Conservation (phyloP, 2,113 vertebrate species). For the Climacteris rufus region DNA sequence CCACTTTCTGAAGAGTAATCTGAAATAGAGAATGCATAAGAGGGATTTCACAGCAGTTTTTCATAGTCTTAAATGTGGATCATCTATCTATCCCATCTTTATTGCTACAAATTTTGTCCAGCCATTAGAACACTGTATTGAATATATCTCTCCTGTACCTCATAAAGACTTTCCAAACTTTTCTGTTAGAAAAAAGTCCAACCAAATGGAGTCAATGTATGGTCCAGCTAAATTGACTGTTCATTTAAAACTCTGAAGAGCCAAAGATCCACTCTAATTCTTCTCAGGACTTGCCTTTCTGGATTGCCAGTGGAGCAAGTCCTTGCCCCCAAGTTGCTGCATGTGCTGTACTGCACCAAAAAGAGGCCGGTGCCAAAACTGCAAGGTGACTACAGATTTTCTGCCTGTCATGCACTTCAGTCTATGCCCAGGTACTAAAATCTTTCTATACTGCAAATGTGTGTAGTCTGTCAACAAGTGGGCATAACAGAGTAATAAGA, state of each 20-base stretch:
- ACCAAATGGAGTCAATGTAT: not conserved
- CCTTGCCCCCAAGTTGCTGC: not conserved
- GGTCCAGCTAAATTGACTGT: not conserved
- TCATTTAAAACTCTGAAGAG: not conserved
- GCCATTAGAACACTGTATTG: not conserved
- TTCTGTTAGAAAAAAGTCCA: not conserved
- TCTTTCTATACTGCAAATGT: not conserved
- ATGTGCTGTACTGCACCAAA: not conserved
- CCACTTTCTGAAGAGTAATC: not conserved
- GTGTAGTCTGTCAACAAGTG: not conserved
- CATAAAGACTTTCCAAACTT: not conserved
- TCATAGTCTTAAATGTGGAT: not conserved
- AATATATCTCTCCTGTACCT: not conserved
- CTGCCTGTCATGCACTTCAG: not conserved
- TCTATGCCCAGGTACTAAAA: not conserved
- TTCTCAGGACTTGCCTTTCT: not conserved
- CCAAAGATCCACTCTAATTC: not conserved
- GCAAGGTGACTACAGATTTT: constrained; percentile 19
- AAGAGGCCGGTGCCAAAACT: not conserved
- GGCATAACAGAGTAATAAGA: not conserved
- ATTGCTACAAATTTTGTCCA: not conserved
- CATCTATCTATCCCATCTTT: not conserved
- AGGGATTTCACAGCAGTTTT: not conserved
- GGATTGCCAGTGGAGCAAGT: not conserved
- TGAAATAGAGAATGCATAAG: not conserved